phyloP scores from a whole-genome alignment of 2,888 invertebrate species.

The Nyleta sp. region DNA sequence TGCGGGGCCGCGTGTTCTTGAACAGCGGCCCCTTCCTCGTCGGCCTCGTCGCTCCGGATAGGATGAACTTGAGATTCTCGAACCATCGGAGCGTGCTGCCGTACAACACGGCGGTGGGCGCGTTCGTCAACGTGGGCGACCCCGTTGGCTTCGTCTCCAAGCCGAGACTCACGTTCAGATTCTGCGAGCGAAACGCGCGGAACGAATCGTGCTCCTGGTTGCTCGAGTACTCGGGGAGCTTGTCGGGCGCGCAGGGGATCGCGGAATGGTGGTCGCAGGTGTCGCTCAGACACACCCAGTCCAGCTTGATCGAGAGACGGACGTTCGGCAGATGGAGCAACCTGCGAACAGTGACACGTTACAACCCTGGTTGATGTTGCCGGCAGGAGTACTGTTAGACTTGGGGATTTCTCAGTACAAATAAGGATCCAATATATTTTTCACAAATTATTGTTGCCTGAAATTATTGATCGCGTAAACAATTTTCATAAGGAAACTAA shows the following conservation, averaged over 20 bases:
- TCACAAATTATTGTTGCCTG: too few species aligned
- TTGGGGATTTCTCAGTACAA: too few species aligned
- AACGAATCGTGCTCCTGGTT: slow-evolving; percentile 98
- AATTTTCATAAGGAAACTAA: too few species aligned
- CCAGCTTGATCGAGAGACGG: slow-evolving; percentile 91
- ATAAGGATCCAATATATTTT: too few species aligned
- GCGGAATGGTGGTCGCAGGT: slow-evolving; percentile 98
- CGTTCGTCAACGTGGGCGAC: slow-evolving; percentile 81
- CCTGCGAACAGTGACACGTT: too few species aligned
- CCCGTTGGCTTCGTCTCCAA: slow-evolving; percentile 88
- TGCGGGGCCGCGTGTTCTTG: slow-evolving; percentile 91
- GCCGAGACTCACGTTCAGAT: slow-evolving; percentile 90
- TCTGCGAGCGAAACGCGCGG: slow-evolving; percentile 93
- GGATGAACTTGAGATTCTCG: slow-evolving; percentile 95
- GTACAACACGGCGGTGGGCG: slow-evolving; percentile 91
- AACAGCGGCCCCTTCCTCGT: slow-evolving; percentile 96
- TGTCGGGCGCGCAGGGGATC: slow-evolving; percentile 97
- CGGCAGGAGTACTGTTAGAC: too few species aligned
- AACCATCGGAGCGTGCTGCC: slow-evolving; percentile 98
- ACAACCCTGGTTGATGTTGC: too few species aligned
- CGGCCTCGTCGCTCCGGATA: slow-evolving; percentile 97
- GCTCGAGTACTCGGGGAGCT: slow-evolving; percentile 97
- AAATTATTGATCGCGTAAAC: too few species aligned
- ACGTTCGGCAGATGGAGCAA: slow-evolving; percentile 95
- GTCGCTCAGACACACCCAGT: slow-evolving; percentile 96